Evolutionary conservation across 2,797 vertebrate genomes (phyloP), one percentile per base, ranked within the genome.

Genomic region (Ptychobarbus kaznakovi): DNA sequence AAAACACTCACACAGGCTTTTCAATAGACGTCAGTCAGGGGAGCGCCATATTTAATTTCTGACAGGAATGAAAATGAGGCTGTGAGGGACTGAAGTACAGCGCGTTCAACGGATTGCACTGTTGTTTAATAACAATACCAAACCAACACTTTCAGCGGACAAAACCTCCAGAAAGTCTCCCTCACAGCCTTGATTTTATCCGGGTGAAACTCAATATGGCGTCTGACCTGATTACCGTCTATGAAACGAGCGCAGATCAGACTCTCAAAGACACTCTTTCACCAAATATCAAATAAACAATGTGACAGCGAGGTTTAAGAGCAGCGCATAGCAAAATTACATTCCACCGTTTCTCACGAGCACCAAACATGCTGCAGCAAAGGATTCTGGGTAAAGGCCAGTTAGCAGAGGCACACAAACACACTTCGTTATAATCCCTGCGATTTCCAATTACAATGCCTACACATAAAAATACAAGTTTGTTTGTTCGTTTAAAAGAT

Each of bases 281-380:
- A n/a, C 10, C 12, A 44, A 38, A 65, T 46, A 56, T 28, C 12
- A 44, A 58, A 42, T 9, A 18, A 44, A 72, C 4, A 32, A 20
- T 53, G 40, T 28, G n/a, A 77, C 22, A 8, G 49, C 1, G 3
- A 7, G n/a, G 5, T 74, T 73, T 35, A 12, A 68, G 28, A 87
- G 77, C 81, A 81, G 82, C 53, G 56, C 20, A 53, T 28, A 69
- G 56, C 68, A 85, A 74, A 61, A 68, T 69, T 80, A 88, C 83
- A 86, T 86, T 88, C 84, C 84, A 80, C 13, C 6, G 32, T 81
- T 51, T 49, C 42, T 74, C 68, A 61, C n/a, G 1, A 80, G 35
- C 75, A 69, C 22, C 9, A 78, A 77, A 63, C 12, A 79, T 63
- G 58, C 78, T 49, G 28, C 75, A 86, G 80, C 61, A 79, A 51